Conservation (phyloP, 1,140 invertebrate genomes). For the Neodiprion virginianus region DNA sequence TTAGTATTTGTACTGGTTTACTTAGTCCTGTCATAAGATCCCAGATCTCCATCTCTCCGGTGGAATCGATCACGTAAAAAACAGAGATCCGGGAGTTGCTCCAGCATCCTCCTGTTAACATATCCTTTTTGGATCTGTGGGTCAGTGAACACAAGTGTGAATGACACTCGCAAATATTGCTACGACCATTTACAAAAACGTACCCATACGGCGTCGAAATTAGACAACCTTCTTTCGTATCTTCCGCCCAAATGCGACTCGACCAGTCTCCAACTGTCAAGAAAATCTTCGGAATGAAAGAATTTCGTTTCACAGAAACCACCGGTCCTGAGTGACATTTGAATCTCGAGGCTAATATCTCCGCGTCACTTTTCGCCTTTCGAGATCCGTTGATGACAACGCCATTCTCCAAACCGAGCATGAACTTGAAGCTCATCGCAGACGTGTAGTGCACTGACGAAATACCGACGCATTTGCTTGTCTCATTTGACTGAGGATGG, state of each 20-base stretch:
- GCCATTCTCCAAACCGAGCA: conserved; percentile 66
- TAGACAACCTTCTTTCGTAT: conserved; percentile 68
- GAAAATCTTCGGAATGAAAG: conserved; percentile 70
- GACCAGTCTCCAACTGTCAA: conserved; percentile 72
- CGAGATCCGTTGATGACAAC: conserved; percentile 64
- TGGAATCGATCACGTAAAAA: conserved; percentile 62
- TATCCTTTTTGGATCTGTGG: neutral
- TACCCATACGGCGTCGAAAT: conserved; percentile 66
- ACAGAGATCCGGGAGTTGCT: conserved; percentile 63
- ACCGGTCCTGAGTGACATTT: conserved; percentile 68
- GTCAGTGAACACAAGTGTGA: neutral
- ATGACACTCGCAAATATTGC: neutral
- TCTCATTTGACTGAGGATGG: conserved; percentile 38
- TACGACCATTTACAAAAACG: conserved; percentile 48
- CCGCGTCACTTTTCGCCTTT: conserved; percentile 65
- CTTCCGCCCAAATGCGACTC: conserved; percentile 70
- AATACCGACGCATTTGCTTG: conserved; percentile 62
- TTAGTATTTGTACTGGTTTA: conserved; percentile 58
- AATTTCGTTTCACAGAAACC: conserved; percentile 67
- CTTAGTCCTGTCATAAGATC: conserved; percentile 61
- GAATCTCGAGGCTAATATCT: conserved; percentile 63
- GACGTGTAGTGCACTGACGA: conserved; percentile 69
- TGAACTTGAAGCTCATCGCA: conserved; percentile 72
- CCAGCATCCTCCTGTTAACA: conserved; percentile 62
- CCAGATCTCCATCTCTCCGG: conserved; percentile 65